phyloP scores from a whole-genome alignment of 2,888 invertebrate species.

The Gandaritis pyraliata region DNA sequence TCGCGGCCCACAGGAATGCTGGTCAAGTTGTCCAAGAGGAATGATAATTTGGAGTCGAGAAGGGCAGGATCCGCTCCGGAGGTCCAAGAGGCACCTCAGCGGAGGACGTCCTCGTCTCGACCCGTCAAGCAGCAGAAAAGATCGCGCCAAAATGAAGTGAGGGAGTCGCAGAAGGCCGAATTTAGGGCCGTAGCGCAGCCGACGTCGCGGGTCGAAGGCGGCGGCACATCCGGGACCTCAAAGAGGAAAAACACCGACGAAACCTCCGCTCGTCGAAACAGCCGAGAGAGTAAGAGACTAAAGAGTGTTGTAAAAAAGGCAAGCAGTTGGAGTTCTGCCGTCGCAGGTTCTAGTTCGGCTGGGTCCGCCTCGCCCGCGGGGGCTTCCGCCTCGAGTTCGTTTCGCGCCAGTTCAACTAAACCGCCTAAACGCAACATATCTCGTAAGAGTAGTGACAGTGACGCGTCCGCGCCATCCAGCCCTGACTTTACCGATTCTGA shows the following conservation, averaged over 20 bases:
- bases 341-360: not conserved
- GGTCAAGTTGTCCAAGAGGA: conserved; percentile 8
- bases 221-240: not conserved
- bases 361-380: too few species aligned
- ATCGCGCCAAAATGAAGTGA: conserved; percentile 9
- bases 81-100: conserved; percentile 11
- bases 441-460: not conserved
- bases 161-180: conserved; percentile 5
- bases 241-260: conserved; percentile 20
- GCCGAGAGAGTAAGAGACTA: conserved; percentile 68
- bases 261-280: conserved; percentile 34
- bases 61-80: conserved; percentile 3
- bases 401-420: not conserved
- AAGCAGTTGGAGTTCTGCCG: conserved; percentile 34
- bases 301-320: conserved; percentile 74
- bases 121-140: conserved; percentile 2
- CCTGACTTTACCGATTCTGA: conserved; percentile 62
- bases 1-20: not conserved
- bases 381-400: not conserved
- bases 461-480: conserved; percentile 5
- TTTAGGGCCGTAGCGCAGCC: not conserved
- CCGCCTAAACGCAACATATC: conserved; percentile 3
- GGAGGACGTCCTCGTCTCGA: conserved; percentile 10
- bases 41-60: conserved; percentile 6
- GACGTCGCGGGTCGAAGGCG: conserved; percentile 1